A percentile compares a stretch with the other conserved stretches of the same genome.
phyloP scores from a whole-genome alignment of 2,888 invertebrate genomes.

The Drosophila emarginata region DNA sequence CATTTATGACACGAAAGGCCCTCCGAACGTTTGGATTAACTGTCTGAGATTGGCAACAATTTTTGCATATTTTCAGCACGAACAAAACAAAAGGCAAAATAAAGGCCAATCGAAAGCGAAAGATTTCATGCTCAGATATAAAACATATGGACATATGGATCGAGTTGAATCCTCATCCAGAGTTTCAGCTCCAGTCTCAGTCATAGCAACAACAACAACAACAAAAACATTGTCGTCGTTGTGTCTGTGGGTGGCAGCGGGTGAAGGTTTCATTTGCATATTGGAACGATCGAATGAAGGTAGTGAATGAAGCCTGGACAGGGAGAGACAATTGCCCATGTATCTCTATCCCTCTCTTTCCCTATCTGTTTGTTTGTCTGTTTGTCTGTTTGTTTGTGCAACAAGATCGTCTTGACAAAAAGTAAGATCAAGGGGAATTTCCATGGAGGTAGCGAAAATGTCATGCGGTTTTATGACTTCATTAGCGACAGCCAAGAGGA shows the following conservation, averaged over 20 bases:
- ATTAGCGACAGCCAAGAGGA: slow-evolving; percentile 75
- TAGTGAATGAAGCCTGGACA: slow-evolving; percentile 28
- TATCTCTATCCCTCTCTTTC: background rate
- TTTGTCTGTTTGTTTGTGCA: slow-evolving; percentile 6
- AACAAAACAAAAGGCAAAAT: slow-evolving; percentile 50
- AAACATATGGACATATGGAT: slow-evolving; percentile 63
- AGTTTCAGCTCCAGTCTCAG: background rate
- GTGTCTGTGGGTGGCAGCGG: slow-evolving; percentile 74
- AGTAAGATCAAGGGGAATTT: slow-evolving; percentile 60
- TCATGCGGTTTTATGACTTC: slow-evolving; percentile 82
- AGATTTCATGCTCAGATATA: slow-evolving; percentile 61
- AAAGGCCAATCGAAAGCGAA: slow-evolving; percentile 65
- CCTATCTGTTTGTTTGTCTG: background rate
- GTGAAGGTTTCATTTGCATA: slow-evolving; percentile 66
- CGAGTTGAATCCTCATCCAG: slow-evolving; percentile 20
- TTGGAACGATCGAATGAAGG: slow-evolving; percentile 64
- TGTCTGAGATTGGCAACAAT: slow-evolving; percentile 43
- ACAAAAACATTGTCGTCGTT: slow-evolving; percentile 27
- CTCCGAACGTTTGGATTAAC: slow-evolving; percentile 68
- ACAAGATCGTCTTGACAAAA: slow-evolving; percentile 62
- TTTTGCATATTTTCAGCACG: slow-evolving; percentile 78
- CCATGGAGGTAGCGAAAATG: slow-evolving; percentile 66
- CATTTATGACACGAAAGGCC: slow-evolving; percentile 77
- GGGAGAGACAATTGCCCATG: slow-evolving; percentile 60
- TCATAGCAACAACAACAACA: background rate